These are phyloP conservation scores for Physeter macrocephalus DNA, from an alignment of 2,113 vertebrate genomes.

Conservation along the genomic window DNA sequence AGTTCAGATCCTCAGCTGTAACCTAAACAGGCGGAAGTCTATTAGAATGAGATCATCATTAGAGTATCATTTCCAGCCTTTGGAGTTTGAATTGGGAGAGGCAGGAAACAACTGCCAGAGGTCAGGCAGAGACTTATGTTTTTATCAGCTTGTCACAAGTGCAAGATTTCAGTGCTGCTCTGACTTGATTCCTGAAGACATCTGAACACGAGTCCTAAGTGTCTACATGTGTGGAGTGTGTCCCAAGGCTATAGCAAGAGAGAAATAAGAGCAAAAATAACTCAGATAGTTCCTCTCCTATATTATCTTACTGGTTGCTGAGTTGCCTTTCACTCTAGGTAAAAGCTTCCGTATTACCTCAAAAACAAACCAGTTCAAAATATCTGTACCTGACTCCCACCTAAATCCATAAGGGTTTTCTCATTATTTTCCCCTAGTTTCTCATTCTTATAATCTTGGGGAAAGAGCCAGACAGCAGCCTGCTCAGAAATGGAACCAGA, in stretches of 20 bases:
- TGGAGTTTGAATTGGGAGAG: not conserved
- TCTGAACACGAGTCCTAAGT: not conserved
- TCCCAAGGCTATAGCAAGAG: not conserved
- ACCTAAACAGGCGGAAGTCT: not conserved
- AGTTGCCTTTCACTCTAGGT: not conserved
- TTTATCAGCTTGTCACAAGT: not conserved
- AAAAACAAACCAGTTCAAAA: not conserved
- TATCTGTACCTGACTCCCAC: accelerated
- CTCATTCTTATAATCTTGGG: not conserved
- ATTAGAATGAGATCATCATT: not conserved
- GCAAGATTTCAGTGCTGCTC: not conserved
- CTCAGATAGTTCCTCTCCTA: not conserved
- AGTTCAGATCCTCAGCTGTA: not conserved
- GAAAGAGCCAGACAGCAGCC: not conserved
- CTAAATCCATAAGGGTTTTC: not conserved
- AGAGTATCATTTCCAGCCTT: not conserved
- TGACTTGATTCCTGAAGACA: not conserved
- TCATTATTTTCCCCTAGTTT: not conserved
- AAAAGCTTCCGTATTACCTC: not conserved
- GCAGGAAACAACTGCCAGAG: not conserved
- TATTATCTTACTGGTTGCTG: too few relatives aligned
- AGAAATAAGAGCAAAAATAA: not conserved
- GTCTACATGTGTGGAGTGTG: not conserved
- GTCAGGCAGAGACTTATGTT: not conserved
- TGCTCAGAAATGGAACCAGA: not conserved